phyloP scores from a whole-genome alignment of 2,888 invertebrate species.

The Caenorhabditis imperialis region DNA sequence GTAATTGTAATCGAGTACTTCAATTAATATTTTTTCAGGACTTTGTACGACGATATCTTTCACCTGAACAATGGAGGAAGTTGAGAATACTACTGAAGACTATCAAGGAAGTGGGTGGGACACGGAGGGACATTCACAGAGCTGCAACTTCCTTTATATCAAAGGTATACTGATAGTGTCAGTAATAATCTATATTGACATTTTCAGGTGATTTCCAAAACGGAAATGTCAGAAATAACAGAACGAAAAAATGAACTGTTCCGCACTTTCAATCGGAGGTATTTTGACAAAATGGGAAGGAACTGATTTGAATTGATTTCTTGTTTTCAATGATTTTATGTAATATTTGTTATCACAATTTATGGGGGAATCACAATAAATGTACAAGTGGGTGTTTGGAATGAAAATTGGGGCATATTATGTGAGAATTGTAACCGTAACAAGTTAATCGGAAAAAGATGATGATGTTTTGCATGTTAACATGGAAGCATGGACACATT shows the following conservation, averaged over 20 bases:
- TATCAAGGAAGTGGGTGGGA: slow-evolving; percentile 52
- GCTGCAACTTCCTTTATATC: slow-evolving; percentile 52
- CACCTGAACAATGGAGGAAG: slow-evolving; percentile 58
- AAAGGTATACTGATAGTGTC: slow-evolving; percentile 16
- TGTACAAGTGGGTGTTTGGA: slow-evolving; percentile 29
- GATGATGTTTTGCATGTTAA: too few species aligned
- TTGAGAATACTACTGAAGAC: slow-evolving; percentile 53
- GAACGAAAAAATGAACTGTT: slow-evolving; percentile 44
- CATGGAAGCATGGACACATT: slow-evolving; percentile 16
- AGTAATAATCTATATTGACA: background rate
- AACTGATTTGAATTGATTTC: background rate
- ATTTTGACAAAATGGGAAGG: slow-evolving; percentile 26
- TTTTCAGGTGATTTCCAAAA: slow-evolving; percentile 45
- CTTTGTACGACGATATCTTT: slow-evolving; percentile 54
- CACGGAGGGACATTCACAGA: slow-evolving; percentile 42
- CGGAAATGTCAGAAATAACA: slow-evolving; percentile 58
- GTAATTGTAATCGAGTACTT: too few species aligned
- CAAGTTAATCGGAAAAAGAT: slow-evolving; percentile 9
- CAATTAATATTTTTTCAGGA: slow-evolving; percentile 33
- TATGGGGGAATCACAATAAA: slow-evolving; percentile 4
- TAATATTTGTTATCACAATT: background rate
- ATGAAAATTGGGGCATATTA: slow-evolving; percentile 34
- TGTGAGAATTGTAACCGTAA: slow-evolving; percentile 37
- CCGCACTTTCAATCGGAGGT: slow-evolving; percentile 46
- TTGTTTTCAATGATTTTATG: background rate